These are phyloP conservation scores for Cantharis nigra DNA, from an alignment of 2,888 invertebrate genomes.

Conservation along the genomic window DNA sequence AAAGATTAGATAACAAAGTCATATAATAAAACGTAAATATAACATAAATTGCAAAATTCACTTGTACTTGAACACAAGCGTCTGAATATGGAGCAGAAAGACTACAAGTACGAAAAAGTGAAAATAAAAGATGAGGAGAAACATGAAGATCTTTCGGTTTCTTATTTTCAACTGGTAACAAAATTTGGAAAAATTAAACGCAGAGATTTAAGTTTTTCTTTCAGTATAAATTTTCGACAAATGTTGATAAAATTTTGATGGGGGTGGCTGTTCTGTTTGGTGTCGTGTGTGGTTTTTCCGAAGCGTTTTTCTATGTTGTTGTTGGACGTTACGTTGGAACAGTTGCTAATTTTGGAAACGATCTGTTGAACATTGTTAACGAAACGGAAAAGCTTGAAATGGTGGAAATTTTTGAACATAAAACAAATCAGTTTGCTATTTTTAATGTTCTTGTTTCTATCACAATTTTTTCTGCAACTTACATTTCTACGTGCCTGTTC, in stretches of 20 bases:
- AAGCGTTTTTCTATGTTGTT: background rate
- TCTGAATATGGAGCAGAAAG: background rate
- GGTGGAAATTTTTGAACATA: no score
- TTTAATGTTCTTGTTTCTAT: no score
- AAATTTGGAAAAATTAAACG: background rate
- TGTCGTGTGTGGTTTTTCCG: background rate
- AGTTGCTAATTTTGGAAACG: no score
- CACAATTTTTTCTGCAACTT: no score
- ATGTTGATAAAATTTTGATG: background rate
- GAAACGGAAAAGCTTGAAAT: no score
- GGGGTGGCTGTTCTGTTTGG: background rate
- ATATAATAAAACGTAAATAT: no score
- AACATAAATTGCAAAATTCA: background rate
- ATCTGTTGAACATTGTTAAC: no score
- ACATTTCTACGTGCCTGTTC: constrained; percentile 42
- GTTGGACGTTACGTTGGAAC: background rate
- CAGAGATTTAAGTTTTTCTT: background rate
- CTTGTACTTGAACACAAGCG: no score
- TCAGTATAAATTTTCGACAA: constrained; percentile 56
- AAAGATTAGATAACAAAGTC: no score
- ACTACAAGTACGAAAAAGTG: background rate
- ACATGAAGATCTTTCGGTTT: background rate
- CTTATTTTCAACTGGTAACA: background rate
- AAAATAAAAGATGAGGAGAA: background rate
- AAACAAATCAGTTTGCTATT: no score